Base-by-base conservation (phyloP, 2,113 vertebrate genomes). In the Microcebus tavaratra region DNA sequence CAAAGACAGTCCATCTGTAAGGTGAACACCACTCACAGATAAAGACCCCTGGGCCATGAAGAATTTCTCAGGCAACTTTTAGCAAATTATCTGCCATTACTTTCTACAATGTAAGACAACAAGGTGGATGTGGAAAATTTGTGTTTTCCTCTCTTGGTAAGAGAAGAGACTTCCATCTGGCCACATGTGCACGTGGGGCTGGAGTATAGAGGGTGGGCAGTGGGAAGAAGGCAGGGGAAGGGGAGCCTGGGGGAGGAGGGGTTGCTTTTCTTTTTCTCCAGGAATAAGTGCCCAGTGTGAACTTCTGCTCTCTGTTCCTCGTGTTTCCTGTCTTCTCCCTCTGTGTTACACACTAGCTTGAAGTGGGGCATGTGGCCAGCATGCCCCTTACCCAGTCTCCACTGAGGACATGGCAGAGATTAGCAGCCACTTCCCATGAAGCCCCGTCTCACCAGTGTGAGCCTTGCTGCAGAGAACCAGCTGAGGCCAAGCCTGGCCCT, bases 181-280 rank as follows among this genome's bases (percentile, higher is more conserved):
- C 13, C 29, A 57, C 3, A 1, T 3, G 11, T 17, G n/a, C 12
- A 13, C 23, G 5, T 90, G 39, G 61, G 9, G 6, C 1, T 14
- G 8, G 25, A 57, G 34, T 11, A 5, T 1, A 14, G 8, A 57
- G 1, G 14, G 29, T 18, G 18, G 29, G 2, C 2, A 0, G 6
- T 0, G 2, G 6, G 11, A 25, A 55, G 23, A n/a, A 3, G 18
- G 2, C 5, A 57, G 0, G 17, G 55, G 13, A 29, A 53, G 2
- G 8, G 20, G 39, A 18, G 2, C 18, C 20, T 9, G 3, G 48
- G 3, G 3, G 67, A 55, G 2, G 6, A 17, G 23, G 70, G 21
- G 1, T 13, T 25, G 15, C 18, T 65, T 82, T 81, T 63, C 50
- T 36, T 59, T 59, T 53, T 45, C 13, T 36, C 27, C 23, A 9